Evolutionary conservation across 2,113 vertebrate species (phyloP).

Genomic region (Eudorcas thomsonii): DNA sequence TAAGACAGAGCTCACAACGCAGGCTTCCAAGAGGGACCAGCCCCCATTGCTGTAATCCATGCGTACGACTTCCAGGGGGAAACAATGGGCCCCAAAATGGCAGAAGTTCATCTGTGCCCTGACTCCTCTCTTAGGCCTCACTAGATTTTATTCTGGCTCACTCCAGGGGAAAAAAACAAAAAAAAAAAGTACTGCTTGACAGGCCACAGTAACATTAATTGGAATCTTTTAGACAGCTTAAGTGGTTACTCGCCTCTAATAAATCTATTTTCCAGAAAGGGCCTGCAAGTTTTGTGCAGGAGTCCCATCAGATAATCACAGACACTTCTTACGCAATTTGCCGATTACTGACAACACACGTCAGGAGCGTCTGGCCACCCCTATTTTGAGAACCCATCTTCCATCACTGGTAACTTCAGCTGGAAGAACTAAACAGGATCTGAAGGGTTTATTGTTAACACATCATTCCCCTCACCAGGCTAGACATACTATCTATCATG

Average conservation of each 20-base stretch:
- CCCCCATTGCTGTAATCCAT: neutral
- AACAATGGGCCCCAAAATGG: neutral
- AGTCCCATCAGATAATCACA: too few species aligned
- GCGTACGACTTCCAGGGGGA: too few species aligned
- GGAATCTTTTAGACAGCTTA: neutral
- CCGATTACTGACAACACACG: neutral
- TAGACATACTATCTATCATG: neutral
- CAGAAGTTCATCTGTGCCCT: neutral
- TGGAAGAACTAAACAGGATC: neutral
- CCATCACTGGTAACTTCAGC: neutral
- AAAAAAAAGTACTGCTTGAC: neutral
- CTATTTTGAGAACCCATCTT: neutral
- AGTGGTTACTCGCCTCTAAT: neutral
- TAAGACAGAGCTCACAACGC: neutral
- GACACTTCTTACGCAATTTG: fast-evolving
- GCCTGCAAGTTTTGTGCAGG: fast-evolving
- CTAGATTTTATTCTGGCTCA: neutral
- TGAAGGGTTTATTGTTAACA: neutral
- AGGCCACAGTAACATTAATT: neutral
- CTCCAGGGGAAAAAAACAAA: neutral
- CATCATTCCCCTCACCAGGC: neutral
- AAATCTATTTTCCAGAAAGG: neutral
- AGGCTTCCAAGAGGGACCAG: neutral
- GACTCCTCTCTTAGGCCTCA: neutral
- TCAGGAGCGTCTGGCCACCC: neutral